Evolutionary conservation across 2,113 vertebrate genomes (phyloP), one percentile per base, ranked within the genome.

Genomic region (Ptilonorhynchus violaceus): DNA sequence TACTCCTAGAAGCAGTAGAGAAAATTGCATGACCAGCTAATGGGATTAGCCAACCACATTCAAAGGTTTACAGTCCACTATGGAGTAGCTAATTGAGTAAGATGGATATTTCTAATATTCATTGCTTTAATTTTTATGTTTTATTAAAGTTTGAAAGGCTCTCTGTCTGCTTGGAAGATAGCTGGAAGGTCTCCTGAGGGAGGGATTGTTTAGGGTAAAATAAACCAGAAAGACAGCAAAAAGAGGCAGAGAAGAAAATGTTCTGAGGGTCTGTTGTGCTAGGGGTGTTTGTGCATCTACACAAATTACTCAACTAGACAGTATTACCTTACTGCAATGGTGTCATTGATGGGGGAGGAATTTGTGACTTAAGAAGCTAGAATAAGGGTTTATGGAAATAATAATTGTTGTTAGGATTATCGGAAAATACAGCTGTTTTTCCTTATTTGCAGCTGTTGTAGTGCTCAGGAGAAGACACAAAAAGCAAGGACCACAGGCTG

Each of bases 111-210:
- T 96, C 85, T 97, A 94, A 96, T 95, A 96, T 80, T 97, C 62
- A 93, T 88, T 91, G 74, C 94, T 96, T 96, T 94, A 96, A 97
- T 96, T 96, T 93, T 85, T 89, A 68, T 90, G 53, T 96, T 97
- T 96, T 95, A 79, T 82, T 89, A 83, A 77, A 90, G 39, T 88
- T 74, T 85, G 88, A 92, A 96, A 94, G 56, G 46, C 55, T 93
- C 55, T 27, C 33, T 70, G 59, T 33, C 72, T 94, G 27, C 75
- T 88, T 85, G 85, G 72, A 93, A 93, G 67, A 82, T 42, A 94
- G 66, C 81, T 94, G 63, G 58, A 93, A 73, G n/a, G 35, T 63
- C 63, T 94, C 67, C 49, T 52, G 82, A 91, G 86, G 50, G 24
- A 88, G 41, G 50, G 33, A 59, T 78, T 92, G 73, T 92, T 93